phyloP scores from a whole-genome alignment of 2,888 invertebrate genomes.

The Rotaria macrura region DNA sequence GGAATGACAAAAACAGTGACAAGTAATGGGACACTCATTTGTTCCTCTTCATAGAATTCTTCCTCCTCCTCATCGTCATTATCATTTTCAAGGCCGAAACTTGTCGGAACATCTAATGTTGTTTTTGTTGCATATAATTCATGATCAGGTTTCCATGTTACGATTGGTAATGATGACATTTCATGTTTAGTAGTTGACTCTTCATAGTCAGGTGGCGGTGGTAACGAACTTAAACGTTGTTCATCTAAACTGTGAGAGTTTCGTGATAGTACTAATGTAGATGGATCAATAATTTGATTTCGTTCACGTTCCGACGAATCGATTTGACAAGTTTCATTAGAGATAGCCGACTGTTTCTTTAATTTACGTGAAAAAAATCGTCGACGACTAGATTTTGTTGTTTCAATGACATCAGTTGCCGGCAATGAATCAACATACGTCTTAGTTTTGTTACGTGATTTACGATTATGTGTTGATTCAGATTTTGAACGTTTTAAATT shows the following conservation, averaged over 20 bases:
- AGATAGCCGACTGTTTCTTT: neutral
- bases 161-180: neutral
- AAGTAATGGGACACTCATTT: slow-evolving; percentile 26
- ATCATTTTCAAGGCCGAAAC: slow-evolving; percentile 33
- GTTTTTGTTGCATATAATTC: neutral
- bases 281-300: neutral
- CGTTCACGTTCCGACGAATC: neutral
- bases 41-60: slow-evolving; percentile 44
- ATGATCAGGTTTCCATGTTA: neutral
- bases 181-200: neutral
- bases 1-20: slow-evolving; percentile 28
- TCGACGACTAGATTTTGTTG: neutral
- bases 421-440: neutral
- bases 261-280: neutral
- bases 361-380: neutral
- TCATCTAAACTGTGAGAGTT: slow-evolving; percentile 1
- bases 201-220: neutral
- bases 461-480: neutral
- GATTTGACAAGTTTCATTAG: neutral
- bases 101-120: neutral
- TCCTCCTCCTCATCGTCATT: slow-evolving; percentile 39
- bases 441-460: neutral
- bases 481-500: slow-evolving; percentile 7
- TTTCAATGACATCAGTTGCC: neutral
- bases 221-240: neutral